Conservation (phyloP, 1,140 invertebrate genomes). For the Papilio xuthus region DNA sequence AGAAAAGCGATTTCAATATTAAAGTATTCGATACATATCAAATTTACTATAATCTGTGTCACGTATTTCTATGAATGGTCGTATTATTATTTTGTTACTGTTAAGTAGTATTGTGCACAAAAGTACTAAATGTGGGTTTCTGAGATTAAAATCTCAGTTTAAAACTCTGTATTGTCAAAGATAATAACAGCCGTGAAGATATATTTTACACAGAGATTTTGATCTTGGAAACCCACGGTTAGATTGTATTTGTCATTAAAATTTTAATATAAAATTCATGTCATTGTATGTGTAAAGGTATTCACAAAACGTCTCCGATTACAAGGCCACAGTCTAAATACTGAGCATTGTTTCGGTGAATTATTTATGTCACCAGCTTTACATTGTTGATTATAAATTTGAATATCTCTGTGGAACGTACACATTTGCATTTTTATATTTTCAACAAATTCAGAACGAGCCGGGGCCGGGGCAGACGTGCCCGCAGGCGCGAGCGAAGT, state of each 20-base stretch:
- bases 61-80: background rate
- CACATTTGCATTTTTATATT: constrained; percentile 40
- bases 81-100: background rate
- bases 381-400: constrained; percentile 39
- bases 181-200: too few species aligned
- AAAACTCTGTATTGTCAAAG: too few species aligned
- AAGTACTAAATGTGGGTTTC: too few species aligned
- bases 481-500: constrained; percentile 26
- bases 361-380: constrained; percentile 39
- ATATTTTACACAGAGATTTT: too few species aligned
- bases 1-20: background rate
- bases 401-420: constrained; percentile 37
- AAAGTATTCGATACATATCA: background rate
- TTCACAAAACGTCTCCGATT: constrained; percentile 34
- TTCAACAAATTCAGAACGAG: constrained; percentile 37
- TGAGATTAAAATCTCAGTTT: too few species aligned
- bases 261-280: background rate
- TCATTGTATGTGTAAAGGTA: constrained; percentile 24
- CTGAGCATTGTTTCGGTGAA: constrained; percentile 38
- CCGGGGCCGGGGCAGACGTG: constrained; percentile 30
- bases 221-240: background rate
- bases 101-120: background rate
- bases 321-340: constrained; percentile 37
- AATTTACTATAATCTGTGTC: background rate
- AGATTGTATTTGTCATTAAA: background rate